These are phyloP conservation scores for Macrophya annulata DNA, from an alignment of 2,888 invertebrate species.

Conservation along the genomic window DNA sequence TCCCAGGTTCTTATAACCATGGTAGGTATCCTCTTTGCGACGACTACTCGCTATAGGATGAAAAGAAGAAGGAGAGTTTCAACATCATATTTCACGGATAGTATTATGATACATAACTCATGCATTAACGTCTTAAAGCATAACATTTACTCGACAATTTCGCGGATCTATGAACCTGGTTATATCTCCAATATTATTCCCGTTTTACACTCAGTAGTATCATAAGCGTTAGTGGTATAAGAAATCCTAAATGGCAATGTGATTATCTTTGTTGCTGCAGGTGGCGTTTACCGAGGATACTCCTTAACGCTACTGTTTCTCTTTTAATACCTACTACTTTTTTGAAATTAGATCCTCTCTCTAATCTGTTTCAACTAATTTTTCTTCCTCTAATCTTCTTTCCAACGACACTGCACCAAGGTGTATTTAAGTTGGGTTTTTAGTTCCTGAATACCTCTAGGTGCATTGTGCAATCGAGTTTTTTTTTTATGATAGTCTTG, in stretches of 20 bases:
- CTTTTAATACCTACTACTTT: neutral
- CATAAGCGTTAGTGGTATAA: neutral
- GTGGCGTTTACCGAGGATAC: neutral
- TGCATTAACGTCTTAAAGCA: constrained; percentile 25
- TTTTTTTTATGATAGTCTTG: neutral
- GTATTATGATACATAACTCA: constrained; percentile 32
- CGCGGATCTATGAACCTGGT: constrained; percentile 6
- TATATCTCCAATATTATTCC: neutral
- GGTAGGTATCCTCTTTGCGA: constrained; percentile 7
- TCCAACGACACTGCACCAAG: neutral
- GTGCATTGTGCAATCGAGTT: neutral
- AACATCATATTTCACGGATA: constrained; percentile 43
- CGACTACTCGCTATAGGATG: neutral
- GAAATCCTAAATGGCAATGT: neutral
- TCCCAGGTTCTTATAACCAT: constrained; percentile 11
- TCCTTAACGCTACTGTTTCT: neutral
- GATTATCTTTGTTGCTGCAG: neutral
- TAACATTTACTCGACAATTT: neutral
- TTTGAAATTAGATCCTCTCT: neutral
- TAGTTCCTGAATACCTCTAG: neutral
- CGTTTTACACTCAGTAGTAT: neutral
- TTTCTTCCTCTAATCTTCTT: neutral
- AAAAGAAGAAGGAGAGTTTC: constrained; percentile 16
- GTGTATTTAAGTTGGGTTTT: neutral
- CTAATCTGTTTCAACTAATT: neutral